Conservation (phyloP, 2,797 vertebrate species). For the Paguma larvata region DNA sequence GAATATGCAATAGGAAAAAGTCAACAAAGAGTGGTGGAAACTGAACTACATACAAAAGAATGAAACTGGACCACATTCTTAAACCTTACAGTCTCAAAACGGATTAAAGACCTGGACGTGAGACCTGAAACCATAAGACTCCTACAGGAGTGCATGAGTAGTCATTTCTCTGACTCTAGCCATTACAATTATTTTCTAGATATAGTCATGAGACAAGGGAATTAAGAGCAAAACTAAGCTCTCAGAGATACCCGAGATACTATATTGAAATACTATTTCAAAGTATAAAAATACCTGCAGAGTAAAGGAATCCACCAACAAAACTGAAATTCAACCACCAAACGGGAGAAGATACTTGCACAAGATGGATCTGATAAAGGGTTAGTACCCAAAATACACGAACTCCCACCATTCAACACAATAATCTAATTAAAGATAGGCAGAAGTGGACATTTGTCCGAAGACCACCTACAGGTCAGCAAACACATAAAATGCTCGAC, state of each 20-base stretch:
- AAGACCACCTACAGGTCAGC: fast-evolving
- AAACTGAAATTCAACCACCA: neutral
- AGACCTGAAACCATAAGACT: neutral
- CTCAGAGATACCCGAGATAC: too few relatives aligned
- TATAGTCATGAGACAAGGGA: neutral
- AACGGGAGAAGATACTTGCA: neutral
- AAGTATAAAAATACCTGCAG: neutral
- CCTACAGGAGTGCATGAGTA: neutral
- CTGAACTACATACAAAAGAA: neutral
- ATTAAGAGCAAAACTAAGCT: neutral
- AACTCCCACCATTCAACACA: neutral
- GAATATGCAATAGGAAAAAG: neutral
- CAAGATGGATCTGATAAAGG: neutral
- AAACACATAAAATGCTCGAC: neutral
- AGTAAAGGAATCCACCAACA: neutral
- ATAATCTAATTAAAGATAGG: neutral
- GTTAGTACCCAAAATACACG: neutral
- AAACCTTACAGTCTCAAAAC: neutral
- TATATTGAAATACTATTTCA: too few relatives aligned
- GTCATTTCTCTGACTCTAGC: neutral
- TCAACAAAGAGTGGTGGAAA: neutral
- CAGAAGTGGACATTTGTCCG: neutral
- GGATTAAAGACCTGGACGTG: fast-evolving
- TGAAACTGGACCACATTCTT: neutral
- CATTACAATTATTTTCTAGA: neutral